Conservation (phyloP, 2,888 invertebrate species). For the Schizaphis graminum region DNA sequence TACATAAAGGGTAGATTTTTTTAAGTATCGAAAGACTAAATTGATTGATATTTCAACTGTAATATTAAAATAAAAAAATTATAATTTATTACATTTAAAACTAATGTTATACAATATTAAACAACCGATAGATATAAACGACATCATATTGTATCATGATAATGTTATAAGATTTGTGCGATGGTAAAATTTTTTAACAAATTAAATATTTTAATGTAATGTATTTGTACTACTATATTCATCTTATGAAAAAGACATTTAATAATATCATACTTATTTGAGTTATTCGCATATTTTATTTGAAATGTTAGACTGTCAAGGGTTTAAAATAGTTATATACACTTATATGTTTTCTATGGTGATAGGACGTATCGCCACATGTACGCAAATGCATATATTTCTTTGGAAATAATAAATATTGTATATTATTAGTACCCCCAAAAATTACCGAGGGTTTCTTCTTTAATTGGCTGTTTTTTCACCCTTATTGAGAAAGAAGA, state of each 20-base stretch:
- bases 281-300: background rate
- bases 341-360: background rate
- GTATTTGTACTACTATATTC: background rate
- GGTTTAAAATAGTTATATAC: background rate
- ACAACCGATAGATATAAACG: background rate
- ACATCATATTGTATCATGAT: background rate
- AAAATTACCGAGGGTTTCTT: background rate
- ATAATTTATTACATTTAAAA: background rate
- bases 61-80: background rate
- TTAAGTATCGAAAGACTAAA: background rate
- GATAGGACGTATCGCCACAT: background rate
- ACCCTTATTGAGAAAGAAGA: slow-evolving; percentile 10
- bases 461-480: slow-evolving; percentile 30
- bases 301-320: background rate
- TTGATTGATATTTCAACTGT: background rate
- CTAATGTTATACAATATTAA: background rate
- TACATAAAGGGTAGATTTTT: background rate
- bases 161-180: background rate
- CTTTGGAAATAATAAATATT: background rate
- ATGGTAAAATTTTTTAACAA: background rate
- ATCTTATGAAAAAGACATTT: background rate
- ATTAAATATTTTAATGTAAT: background rate
- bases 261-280: background rate
- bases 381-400: background rate
- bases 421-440: background rate